Conservation (phyloP, 2,797 vertebrate species). For the Uromys caudimaculatus region DNA sequence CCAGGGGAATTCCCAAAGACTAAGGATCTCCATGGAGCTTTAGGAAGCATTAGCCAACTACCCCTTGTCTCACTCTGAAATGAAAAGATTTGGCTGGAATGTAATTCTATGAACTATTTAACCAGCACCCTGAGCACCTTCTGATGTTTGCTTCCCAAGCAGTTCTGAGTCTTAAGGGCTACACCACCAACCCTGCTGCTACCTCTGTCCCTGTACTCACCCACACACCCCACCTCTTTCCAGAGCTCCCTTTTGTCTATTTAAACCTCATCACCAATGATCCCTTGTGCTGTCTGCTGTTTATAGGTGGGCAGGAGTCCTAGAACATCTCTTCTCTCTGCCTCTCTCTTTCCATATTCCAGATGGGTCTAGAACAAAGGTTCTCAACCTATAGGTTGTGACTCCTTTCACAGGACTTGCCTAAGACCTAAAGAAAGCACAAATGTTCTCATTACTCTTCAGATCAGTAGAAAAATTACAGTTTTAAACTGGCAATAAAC, state of each 20-base stretch:
- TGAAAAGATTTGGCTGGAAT: conserved; percentile 64
- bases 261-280: not conserved
- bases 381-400: not conserved
- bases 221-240: not conserved
- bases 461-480: not conserved
- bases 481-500: not conserved
- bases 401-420: not conserved
- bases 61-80: conserved; percentile 55
- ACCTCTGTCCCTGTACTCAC: too few relatives aligned
- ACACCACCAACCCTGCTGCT: not conserved
- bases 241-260: not conserved
- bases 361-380: not conserved
- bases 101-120: conserved; percentile 64
- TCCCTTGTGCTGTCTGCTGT: conserved; percentile 29
- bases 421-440: not conserved
- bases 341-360: not conserved
- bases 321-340: not conserved
- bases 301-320: not conserved
- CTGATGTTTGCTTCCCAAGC: conserved; percentile 47
- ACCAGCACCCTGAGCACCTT: conserved; percentile 45
- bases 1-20: conserved; percentile 61
- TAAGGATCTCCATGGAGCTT: conserved; percentile 35
- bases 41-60: conserved; percentile 37
- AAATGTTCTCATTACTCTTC: not conserved
- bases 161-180: conserved; percentile 60